Evolutionary conservation across 1,140 invertebrate genomes (phyloP).

Genomic region (Limonius californicus): DNA sequence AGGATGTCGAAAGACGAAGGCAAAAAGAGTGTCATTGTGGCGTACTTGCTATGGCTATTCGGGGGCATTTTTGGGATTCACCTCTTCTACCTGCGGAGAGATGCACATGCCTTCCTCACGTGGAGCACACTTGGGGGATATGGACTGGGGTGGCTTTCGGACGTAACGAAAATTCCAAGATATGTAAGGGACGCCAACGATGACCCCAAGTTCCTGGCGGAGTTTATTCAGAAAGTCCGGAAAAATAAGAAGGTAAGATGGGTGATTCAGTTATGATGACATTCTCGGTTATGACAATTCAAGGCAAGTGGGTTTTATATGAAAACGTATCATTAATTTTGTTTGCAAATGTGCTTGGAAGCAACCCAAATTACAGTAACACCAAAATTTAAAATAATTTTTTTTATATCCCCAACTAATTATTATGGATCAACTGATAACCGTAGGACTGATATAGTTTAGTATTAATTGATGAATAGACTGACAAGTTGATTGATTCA

Average conservation of each 20-base stretch:
- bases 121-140: conserved; percentile 84
- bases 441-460: too few relatives aligned
- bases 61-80: conserved; percentile 86
- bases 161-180: conserved; percentile 78
- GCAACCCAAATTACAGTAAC: too few relatives aligned
- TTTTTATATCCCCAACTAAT: too few relatives aligned
- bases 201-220: conserved; percentile 64
- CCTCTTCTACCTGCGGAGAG: conserved; percentile 84
- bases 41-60: conserved; percentile 82
- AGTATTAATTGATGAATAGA: too few relatives aligned
- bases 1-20: conserved; percentile 17
- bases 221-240: conserved; percentile 61
- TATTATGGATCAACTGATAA: too few relatives aligned
- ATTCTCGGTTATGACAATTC: not conserved
- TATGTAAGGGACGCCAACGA: conserved; percentile 88
- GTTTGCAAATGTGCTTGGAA: too few relatives aligned
- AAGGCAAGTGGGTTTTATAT: too few relatives aligned
- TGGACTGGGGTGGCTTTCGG: conserved; percentile 81
- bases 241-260: conserved; percentile 64
- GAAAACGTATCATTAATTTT: too few relatives aligned
- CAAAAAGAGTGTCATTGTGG: conserved; percentile 65
- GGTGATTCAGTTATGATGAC: not conserved
- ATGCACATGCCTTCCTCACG: conserved; percentile 88
- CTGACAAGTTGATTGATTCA: too few relatives aligned
- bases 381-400: too few relatives aligned